Conservation (phyloP, 2,888 invertebrate genomes). For the Heteromyza rotundicornis region DNA sequence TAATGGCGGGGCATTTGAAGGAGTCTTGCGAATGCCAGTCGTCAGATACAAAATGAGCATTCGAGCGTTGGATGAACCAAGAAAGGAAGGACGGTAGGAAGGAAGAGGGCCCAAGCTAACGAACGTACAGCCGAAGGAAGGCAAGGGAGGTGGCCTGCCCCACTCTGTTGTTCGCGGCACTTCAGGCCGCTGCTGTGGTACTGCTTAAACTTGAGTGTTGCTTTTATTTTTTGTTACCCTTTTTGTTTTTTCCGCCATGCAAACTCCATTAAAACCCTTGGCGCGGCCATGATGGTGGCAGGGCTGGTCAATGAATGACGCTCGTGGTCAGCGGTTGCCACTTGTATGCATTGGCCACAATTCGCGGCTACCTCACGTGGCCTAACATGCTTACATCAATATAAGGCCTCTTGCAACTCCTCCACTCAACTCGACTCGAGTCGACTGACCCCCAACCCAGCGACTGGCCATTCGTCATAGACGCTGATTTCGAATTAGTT, state of each 20-base stretch:
- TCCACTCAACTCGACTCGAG: background rate
- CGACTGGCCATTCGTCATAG: too few species aligned
- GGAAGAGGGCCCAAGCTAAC: too few species aligned
- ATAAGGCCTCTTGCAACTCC: background rate
- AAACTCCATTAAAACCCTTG: background rate
- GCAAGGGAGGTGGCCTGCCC: too few species aligned
- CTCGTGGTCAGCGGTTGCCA: background rate
- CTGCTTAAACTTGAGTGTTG: background rate
- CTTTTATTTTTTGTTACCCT: background rate
- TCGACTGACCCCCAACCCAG: too few species aligned
- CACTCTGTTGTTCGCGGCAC: too few species aligned
- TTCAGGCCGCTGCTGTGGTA: background rate
- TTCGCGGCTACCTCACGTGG: background rate
- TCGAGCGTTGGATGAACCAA: background rate
- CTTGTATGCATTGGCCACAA: background rate
- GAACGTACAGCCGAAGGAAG: too few species aligned
- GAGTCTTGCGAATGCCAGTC: background rate
- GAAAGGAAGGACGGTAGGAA: too few species aligned
- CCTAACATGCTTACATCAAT: background rate
- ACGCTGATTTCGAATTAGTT: background rate
- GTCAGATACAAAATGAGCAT: background rate
- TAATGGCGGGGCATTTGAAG: background rate
- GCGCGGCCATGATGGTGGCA: too few species aligned
- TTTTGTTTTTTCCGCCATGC: background rate
- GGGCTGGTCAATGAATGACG: too few species aligned